Conservation (phyloP, 2,113 vertebrate genomes). For the Crotalus tigris region DNA sequence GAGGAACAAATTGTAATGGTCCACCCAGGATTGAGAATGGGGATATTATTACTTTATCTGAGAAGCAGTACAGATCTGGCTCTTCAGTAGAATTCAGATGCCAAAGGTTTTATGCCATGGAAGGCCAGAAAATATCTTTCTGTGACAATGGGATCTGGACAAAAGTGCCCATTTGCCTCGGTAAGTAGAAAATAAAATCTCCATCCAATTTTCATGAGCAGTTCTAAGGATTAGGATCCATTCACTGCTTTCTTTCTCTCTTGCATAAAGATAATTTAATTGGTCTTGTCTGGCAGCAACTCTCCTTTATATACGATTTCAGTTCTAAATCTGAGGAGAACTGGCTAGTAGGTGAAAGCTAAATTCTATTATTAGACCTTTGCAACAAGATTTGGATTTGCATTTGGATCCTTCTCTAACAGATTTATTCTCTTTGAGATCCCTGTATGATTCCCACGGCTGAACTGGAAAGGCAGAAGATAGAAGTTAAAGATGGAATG, state of each 20-base stretch:
- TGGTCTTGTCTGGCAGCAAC: background rate
- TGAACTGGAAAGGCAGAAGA: background rate
- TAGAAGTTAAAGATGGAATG: background rate
- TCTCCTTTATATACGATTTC: background rate
- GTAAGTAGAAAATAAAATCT: slow-evolving; percentile 21
- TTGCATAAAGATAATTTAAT: background rate
- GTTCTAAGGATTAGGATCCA: background rate
- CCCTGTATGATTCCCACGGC: background rate
- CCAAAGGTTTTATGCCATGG: background rate
- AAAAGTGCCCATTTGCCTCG: slow-evolving; percentile 34
- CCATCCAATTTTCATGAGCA: background rate
- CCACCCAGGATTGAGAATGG: background rate
- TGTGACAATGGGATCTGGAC: slow-evolving; percentile 46
- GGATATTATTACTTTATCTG: background rate
- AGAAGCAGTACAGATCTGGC: background rate
- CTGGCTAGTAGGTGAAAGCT: background rate
- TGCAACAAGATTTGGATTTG: background rate
- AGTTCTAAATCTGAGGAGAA: background rate
- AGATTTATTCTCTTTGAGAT: background rate
- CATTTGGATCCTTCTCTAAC: background rate
- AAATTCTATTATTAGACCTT: background rate
- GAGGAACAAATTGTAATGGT: background rate
- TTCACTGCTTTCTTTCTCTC: background rate
- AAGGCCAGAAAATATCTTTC: background rate
- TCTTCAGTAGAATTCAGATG: slow-evolving; percentile 9